Conservation (phyloP, 2,113 vertebrate genomes). For the Lathamus discolor region DNA sequence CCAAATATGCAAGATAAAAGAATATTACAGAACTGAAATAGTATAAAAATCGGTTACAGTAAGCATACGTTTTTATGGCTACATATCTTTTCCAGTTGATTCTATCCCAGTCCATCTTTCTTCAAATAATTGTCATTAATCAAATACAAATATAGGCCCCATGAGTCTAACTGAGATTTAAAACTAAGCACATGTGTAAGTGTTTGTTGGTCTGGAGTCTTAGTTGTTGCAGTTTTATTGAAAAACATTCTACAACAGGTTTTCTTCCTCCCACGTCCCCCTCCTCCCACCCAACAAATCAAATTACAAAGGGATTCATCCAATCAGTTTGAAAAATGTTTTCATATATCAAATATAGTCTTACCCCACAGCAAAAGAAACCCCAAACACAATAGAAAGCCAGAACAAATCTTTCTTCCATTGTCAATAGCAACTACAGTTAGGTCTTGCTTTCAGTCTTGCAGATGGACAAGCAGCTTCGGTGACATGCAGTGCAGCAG, state of each 20-base stretch:
- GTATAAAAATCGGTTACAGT: conserved; percentile 18
- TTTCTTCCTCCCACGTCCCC: neutral
- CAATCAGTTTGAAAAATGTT: neutral
- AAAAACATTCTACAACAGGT: neutral
- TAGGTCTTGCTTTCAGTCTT: neutral
- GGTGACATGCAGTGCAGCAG: neutral
- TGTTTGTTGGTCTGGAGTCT: conserved; percentile 36
- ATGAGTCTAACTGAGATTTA: neutral
- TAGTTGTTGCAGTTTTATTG: conserved; percentile 17
- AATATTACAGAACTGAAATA: neutral
- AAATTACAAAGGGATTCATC: neutral
- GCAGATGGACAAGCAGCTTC: neutral
- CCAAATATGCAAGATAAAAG: conserved; percentile 41
- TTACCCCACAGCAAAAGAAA: neutral
- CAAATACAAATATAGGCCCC: conserved; percentile 40
- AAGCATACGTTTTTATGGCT: conserved; percentile 32
- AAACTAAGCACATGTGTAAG: conserved; percentile 22
- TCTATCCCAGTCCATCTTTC: conserved; percentile 16
- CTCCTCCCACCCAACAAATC: conserved; percentile 23
- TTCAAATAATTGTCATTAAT: conserved; percentile 62
- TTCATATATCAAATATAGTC: neutral
- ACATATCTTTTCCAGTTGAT: conserved; percentile 43
- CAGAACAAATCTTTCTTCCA: neutral
- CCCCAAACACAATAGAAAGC: neutral
- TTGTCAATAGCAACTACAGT: neutral